These are phyloP conservation scores for Anomalospiza imberbis DNA, from an alignment of 2,797 vertebrate species.

Conservation along the genomic window DNA sequence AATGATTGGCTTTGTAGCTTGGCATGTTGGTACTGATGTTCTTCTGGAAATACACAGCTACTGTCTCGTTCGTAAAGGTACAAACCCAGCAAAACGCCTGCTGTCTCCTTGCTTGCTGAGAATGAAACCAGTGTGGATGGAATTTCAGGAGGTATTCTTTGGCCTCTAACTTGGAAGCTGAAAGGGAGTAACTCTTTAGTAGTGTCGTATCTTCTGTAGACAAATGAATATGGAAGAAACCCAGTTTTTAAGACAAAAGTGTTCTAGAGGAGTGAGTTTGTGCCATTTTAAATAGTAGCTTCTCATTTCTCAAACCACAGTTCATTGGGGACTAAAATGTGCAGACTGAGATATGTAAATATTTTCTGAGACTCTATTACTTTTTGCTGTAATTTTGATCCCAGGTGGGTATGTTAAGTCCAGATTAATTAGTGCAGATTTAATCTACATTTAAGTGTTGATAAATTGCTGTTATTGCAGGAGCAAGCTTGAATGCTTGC, in stretches of 20 bases:
- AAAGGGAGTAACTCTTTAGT: neutral
- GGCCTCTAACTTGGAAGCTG: neutral
- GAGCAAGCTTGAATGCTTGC: neutral
- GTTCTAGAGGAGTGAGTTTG: neutral
- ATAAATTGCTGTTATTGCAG: neutral
- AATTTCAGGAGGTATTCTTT: neutral
- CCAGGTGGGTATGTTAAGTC: neutral
- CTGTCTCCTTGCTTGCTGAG: neutral
- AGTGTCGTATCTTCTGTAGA: neutral
- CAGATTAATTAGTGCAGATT: neutral
- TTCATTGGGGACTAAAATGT: neutral
- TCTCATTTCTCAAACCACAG: neutral
- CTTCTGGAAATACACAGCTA: slow-evolving; percentile 80
- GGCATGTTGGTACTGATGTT: slow-evolving; percentile 79
- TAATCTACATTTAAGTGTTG: neutral
- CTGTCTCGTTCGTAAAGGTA: slow-evolving; percentile 76
- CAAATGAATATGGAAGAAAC: neutral
- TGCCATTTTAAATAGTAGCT: neutral
- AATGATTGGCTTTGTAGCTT: slow-evolving; percentile 81
- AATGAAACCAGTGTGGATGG: neutral
- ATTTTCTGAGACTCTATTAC: neutral
- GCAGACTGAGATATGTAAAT: neutral
- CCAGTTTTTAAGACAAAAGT: neutral
- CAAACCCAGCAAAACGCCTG: neutral
- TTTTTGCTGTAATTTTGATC: neutral